Base-by-base conservation (phyloP, 2,888 invertebrate species). In the Eristalis arbustorum region DNA sequence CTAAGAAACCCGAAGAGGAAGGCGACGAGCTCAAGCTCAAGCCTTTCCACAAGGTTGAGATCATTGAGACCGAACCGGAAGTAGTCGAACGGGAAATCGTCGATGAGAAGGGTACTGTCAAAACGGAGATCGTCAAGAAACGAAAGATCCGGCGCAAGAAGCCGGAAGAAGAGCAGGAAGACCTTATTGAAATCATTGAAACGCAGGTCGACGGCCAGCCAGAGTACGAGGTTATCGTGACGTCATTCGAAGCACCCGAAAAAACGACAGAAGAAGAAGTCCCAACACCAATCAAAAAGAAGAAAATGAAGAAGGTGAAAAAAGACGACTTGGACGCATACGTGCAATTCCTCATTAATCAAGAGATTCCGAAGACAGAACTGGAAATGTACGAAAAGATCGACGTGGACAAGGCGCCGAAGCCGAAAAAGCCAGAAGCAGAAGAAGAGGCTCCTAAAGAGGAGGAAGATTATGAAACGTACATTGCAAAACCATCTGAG, bases 361-460 rank as follows among this genome's bases (percentile, higher is more conserved):
- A 91, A 2, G 91, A 93, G 84, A 92, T 93, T 88, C 90, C 91
- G n/a, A 90, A 92, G 84, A 92, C 93, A 0, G 92, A 93, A 88
- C 90, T 93, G 0, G 93, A 93, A 81, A 91, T 92, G 88, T 92
- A 93, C 61, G 93, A 93, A 89, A 92, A 93, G 89, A 90, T 90
- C 18, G 92, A 92, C 23, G 85, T 92, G 0, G 92, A 93, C 11
- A 91, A 90, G 42, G 90, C 90, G 4, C 92, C 91, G 69, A 92
- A 92, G 75, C 83, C 88, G 11, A 91, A 91, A 66, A 91, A 91
- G 42, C 75, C 88, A 1, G 91, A 91, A 67, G 73, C 67, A 0
- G 88, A 89, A 22, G 63, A 88, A 23, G 74, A 89, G 73, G 69
- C 88, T 37, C 62, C 89, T 11, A 40, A 87, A 25, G 68, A 89